A percentile compares a stretch with the other conserved stretches of the same genome.
Evolutionary conservation across 1,140 invertebrate species (phyloP).

Genomic region (Aphis gossypii): DNA sequence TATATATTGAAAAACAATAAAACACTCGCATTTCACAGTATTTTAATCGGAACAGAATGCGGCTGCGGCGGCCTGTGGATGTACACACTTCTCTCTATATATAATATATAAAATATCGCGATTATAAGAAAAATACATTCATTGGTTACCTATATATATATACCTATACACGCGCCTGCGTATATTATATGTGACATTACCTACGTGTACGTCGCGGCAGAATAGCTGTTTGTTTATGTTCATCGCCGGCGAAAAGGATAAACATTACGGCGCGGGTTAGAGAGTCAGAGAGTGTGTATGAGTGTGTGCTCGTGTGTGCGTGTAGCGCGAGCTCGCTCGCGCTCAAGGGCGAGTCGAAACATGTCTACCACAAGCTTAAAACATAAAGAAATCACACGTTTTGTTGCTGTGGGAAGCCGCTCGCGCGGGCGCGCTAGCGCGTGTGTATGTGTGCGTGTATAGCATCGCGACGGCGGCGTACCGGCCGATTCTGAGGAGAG

Average conservation of each 20-base stretch:
- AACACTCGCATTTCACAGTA: conserved; percentile 20
- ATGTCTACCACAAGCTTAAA: conserved; percentile 45
- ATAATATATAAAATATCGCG: conserved; percentile 47
- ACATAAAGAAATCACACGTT: conserved; percentile 57
- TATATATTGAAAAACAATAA: conserved; percentile 44
- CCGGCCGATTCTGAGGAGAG: background rate
- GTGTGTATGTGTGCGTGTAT: background rate
- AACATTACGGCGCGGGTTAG: conserved; percentile 27
- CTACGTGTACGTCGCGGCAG: conserved; percentile 16
- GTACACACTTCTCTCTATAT: conserved; percentile 9
- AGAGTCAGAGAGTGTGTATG: background rate
- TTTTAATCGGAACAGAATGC: conserved; percentile 44
- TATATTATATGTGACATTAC: conserved; percentile 42
- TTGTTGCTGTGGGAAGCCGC: conserved; percentile 3
- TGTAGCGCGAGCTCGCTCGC: background rate
- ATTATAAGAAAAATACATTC: conserved; percentile 51
- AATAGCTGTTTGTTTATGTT: conserved; percentile 49
- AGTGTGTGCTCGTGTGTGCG: background rate
- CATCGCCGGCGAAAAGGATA: conserved; percentile 35
- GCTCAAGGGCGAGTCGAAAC: conserved; percentile 55
- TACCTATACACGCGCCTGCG: background rate
- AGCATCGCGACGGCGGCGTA: background rate
- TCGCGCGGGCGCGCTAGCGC: background rate
- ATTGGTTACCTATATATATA: conserved; percentile 24
- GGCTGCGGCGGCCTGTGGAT: background rate